phyloP scores from a whole-genome alignment of 35 echinoderm and acorn worm genomes.

The Stichopus chloronotus region DNA sequence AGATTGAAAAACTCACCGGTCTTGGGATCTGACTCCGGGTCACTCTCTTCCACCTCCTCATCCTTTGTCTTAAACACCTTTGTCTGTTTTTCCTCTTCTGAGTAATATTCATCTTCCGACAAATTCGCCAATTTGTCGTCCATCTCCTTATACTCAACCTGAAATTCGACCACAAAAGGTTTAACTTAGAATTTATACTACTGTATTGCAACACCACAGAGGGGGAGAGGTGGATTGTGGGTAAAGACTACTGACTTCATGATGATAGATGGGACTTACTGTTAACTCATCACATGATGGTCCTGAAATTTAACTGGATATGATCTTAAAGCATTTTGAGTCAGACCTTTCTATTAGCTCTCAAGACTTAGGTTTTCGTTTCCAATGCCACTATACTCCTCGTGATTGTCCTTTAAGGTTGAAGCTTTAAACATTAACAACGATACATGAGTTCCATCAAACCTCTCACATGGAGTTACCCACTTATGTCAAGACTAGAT shows the following conservation, averaged over 20 bases:
- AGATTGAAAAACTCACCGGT: slow-evolving; percentile 36
- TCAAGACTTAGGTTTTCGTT: no score
- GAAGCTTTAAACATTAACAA: no score
- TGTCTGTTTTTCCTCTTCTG: slow-evolving; percentile 93
- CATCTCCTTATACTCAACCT: slow-evolving; percentile 99
- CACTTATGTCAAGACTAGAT: no score
- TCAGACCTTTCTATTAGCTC: no score
- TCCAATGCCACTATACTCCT: no score
- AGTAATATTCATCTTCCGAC: slow-evolving; percentile 99
- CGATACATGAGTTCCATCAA: no score
- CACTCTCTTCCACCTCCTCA: slow-evolving; percentile 87
- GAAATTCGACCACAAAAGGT: not conserved
- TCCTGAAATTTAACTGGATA: no score
- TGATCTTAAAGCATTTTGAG: no score
- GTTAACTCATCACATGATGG: no score
- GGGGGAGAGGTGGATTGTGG: not conserved
- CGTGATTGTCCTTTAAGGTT: no score
- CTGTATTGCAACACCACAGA: not conserved
- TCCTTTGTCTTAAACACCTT: slow-evolving; percentile 58
- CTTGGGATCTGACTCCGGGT: slow-evolving; percentile 83
- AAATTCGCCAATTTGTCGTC: slow-evolving; percentile 98
- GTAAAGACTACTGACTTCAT: not conserved
- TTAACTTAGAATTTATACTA: not conserved
- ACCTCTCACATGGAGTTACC: no score
- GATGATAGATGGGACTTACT: no score